Evolutionary conservation across 2,888 invertebrate genomes (phyloP), one percentile per base, ranked within the genome.

Genomic region (Craniophora ligustri): DNA sequence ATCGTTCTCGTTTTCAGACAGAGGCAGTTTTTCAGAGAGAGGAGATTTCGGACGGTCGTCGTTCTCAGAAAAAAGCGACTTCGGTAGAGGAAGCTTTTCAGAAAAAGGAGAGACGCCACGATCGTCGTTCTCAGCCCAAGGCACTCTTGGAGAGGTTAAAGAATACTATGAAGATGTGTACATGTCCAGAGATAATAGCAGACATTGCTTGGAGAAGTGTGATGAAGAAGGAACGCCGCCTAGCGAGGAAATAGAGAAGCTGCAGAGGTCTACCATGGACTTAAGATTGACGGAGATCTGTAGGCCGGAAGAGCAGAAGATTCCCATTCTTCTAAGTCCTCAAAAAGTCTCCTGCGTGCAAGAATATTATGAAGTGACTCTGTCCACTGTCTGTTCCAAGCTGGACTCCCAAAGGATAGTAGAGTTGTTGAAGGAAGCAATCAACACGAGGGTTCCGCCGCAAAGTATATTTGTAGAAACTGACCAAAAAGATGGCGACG

Each of bases 381-480:
- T 98, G 16, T 97, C 97, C 0, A 96, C 97, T 6, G 95, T 96
- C 32, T 97, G 97, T 78, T 97, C 97, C 1, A 95, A 96, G 76
- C 86, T 97, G 38, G 97, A 97, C 76, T 95, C 97, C 0, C 95
- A 96, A 36, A 95, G 97, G 47, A 97, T 98, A 59, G 94, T 98
- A 8, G 96, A 96, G 67, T 92, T 97, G 71, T 94, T 98, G 0
- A 97, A 97, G 82, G 95, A 96, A 72, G 96, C 96, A 0, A 97
- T 98, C 4, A 97, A 96, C 72, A 95, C 95, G 0, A 95, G 96
- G 64, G 96, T 97, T 41, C 96, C 97, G 0, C 97, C 97, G 2
- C 92, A 91, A 50, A 93, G 85, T 56, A 94, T 94, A 13, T 87
- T 90, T 87, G 94, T 78, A 54, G 95, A 78, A 18, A 94, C 84